A percentile compares a stretch with the other conserved stretches of the same genome.
Conservation (phyloP, 2,113 vertebrate genomes). For the Fulmarus glacialis region DNA sequence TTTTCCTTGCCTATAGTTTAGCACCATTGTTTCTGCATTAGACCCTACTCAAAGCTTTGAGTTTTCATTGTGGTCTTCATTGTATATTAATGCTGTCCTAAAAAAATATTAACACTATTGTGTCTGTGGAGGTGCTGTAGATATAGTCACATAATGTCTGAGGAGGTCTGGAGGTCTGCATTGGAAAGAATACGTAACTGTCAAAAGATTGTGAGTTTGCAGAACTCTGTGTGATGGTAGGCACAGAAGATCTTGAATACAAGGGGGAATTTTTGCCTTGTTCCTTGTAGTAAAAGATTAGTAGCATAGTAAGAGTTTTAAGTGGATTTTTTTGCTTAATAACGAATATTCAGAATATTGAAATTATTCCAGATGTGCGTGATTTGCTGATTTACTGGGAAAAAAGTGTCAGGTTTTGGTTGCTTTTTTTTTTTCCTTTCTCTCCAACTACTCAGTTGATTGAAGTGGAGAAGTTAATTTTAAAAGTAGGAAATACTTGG, state of each 20-base stretch:
- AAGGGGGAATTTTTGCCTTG: neutral
- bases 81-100: neutral
- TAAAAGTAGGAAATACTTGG: neutral
- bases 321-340: neutral
- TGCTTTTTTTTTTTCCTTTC: no score
- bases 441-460: neutral
- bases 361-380: neutral
- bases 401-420: neutral
- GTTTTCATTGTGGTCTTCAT: neutral
- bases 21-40: neutral
- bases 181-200: neutral
- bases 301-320: neutral
- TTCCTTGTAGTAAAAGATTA: neutral
- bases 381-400: neutral
- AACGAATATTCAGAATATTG: neutral
- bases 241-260: neutral
- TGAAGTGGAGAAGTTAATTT: neutral
- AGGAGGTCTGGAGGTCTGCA: neutral
- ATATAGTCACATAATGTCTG: neutral
- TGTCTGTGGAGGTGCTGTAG: neutral
- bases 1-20: neutral
- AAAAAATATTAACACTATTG: neutral
- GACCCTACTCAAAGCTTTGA: neutral
- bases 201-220: neutral
- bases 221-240: neutral